Evolutionary conservation across 1,140 invertebrate genomes (phyloP).

Genomic region (Lepidurus couesii): DNA sequence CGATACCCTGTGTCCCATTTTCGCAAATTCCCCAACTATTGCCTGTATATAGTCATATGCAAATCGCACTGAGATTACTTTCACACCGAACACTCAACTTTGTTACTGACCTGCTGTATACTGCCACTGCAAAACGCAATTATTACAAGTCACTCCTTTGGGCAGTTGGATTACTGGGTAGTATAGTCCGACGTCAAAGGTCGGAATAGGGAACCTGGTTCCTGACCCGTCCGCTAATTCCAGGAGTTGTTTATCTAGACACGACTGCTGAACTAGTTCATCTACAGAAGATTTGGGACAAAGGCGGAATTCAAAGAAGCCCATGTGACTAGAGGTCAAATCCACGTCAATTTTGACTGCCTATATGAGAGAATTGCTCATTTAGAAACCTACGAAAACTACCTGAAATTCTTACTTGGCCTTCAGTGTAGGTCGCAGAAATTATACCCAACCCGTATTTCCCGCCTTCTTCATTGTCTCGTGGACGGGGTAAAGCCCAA

Average conservation of each 20-base stretch:
- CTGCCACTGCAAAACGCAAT: slow-evolving; percentile 40
- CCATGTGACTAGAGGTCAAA: slow-evolving; percentile 53
- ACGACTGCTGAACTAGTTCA: slow-evolving; percentile 53
- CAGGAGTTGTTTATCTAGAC: slow-evolving; percentile 51
- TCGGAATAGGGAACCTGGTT: slow-evolving; percentile 39
- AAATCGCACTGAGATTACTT: neutral
- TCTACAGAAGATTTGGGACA: slow-evolving; percentile 48
- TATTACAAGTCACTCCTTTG: slow-evolving; percentile 35
- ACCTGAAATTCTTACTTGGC: slow-evolving; percentile 27
- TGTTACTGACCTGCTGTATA: slow-evolving; percentile 37
- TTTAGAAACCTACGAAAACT: slow-evolving; percentile 36
- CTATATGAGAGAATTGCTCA: neutral
- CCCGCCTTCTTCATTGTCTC: slow-evolving; percentile 58
- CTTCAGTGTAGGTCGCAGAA: slow-evolving; percentile 43
- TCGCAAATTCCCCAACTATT: slow-evolving; percentile 42
- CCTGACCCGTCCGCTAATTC: slow-evolving; percentile 47
- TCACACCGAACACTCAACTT: neutral
- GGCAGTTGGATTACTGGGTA: slow-evolving; percentile 35
- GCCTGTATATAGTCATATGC: slow-evolving; percentile 38
- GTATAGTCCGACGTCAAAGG: slow-evolving; percentile 21
- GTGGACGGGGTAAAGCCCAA: slow-evolving; percentile 48
- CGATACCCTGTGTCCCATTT: slow-evolving; percentile 43
- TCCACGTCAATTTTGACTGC: slow-evolving; percentile 45
- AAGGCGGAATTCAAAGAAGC: slow-evolving; percentile 53
- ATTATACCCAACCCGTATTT: slow-evolving; percentile 54